These are phyloP conservation scores for Heteropelma amictum DNA, from an alignment of 2,888 invertebrate species.

Conservation along the genomic window DNA sequence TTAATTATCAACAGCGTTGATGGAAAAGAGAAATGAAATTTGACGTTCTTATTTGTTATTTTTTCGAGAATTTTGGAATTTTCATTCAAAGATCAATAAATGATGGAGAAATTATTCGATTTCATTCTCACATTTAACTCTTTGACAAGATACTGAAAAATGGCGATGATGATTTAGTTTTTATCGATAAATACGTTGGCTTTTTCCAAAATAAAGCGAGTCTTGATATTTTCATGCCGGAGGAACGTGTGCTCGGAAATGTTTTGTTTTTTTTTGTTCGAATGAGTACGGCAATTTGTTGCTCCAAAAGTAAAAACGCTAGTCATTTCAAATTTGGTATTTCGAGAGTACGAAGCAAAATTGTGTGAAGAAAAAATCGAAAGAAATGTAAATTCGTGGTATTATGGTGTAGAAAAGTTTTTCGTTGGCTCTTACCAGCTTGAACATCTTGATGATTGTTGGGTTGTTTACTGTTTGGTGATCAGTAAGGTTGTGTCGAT, in stretches of 20 bases:
- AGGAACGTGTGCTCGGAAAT: too few relatives aligned
- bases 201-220: too few relatives aligned
- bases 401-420: constrained; percentile 7
- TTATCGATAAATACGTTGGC: too few relatives aligned
- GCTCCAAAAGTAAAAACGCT: not conserved
- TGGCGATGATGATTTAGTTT: too few relatives aligned
- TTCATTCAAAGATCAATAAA: not conserved
- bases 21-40: not conserved
- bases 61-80: not conserved
- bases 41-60: not conserved
- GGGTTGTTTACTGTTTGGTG: constrained; percentile 72
- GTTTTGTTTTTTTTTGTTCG: too few relatives aligned
- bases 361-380: not conserved
- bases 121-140: too few relatives aligned
- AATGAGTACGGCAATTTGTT: not conserved
- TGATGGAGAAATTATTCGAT: too few relatives aligned
- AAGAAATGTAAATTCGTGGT: too few relatives aligned
- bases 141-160: too few relatives aligned
- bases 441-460: constrained; percentile 75
- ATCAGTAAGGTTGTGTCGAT: constrained; percentile 71
- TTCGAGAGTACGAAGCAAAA: not conserved
- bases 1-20: not conserved
- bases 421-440: constrained; percentile 72
- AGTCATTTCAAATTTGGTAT: not conserved
- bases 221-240: too few relatives aligned